Base-by-base conservation (phyloP, 2,888 invertebrate species). In the Pyrochroa serraticornis region DNA sequence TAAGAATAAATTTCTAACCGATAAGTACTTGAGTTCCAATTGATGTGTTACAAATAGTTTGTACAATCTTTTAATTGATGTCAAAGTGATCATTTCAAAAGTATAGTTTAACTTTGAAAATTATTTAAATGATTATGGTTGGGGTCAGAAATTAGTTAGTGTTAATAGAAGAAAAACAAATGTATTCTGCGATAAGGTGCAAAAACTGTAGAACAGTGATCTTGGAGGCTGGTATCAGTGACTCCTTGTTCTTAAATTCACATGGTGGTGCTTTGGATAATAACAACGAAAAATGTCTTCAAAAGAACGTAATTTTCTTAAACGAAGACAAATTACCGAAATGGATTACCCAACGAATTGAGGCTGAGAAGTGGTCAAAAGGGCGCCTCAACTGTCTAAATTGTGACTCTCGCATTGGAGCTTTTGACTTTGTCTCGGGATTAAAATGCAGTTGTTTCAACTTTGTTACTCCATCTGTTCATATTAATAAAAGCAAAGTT, bases 401-500 rank as follows among this genome's bases (percentile, higher is more conserved):
- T 59, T 89, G 89, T 75, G 79, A 82, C 38, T 80, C 80, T 34
- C 82, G 85, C 77, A 79, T 89, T 31, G 89, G 89, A 6, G 83
- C 85, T 3, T 89, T 88, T 74, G 86, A 89, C 76, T 89, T 85
- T 77, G 77, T 87, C 22, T 83, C 85, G 1, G 86, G 87, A 22
- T 78, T 81, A 67, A 86, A 86, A 75, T 88, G 88, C 75, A 76
- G 78, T n/a, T 88, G 88, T 76, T 77, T 79, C 22, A 70, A 77
- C 36, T 76, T 79, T 55, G 76, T 85, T 55, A 72, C 87, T 63
- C 87, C 88, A 8, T 77, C 85, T 13, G 82, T 88, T 41, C 84
- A 86, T 76, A 77, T 88, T 57, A 82, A 86, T 39, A 81, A 82
- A 63, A 87, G 87, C 74, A 87, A 87, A 82, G 80, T 88, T 33